Conservation (phyloP, 2,797 vertebrate genomes). For the Oceanodroma leucorhoa region DNA sequence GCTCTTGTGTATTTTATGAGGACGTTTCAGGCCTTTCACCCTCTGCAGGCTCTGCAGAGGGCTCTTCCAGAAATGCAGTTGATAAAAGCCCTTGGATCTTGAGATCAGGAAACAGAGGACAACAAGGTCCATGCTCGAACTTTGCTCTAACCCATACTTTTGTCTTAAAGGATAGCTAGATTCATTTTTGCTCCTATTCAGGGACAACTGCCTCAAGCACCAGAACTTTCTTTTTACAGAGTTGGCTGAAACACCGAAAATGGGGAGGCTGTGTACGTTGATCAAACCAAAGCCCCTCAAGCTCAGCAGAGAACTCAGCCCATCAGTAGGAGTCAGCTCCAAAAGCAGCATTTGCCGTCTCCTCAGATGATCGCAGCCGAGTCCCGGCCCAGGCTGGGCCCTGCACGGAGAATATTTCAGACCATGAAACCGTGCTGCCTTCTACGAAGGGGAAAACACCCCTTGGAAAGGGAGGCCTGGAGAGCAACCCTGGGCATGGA, state of each 20-base stretch:
- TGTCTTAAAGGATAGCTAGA: neutral
- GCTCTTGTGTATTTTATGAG: neutral
- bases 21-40: neutral
- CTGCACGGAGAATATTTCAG: neutral
- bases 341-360: neutral
- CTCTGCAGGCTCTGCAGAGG: neutral
- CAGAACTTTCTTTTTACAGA: neutral
- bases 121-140: neutral
- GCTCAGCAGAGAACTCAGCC: neutral
- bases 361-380: accelerated
- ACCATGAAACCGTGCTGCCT: neutral
- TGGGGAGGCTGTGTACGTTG: accelerated
- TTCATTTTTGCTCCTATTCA: neutral
- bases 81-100: neutral
- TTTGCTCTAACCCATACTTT: neutral
- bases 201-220: neutral
- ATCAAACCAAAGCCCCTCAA: neutral
- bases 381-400: neutral
- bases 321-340: neutral
- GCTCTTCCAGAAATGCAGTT: neutral
- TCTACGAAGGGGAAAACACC: neutral
- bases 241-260: neutral
- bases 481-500: neutral
- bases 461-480: neutral
- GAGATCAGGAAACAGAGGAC: neutral